Base-by-base conservation (phyloP, 2,113 vertebrate species). In the Mesocricetus auratus region DNA sequence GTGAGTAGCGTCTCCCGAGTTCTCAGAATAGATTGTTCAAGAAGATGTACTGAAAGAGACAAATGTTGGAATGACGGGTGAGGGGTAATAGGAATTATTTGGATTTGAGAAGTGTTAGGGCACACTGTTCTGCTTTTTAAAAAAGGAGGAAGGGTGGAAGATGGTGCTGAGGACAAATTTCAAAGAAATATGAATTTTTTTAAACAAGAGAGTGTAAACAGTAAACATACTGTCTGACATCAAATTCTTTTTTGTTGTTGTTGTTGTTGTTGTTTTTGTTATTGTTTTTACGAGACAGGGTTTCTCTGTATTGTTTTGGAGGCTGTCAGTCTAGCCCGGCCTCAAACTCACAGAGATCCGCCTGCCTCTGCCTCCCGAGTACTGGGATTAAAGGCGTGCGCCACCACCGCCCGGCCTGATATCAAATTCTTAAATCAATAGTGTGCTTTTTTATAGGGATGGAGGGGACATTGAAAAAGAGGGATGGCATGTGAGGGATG, bases 11-110 rank as follows among this genome's bases (percentile, higher is more conserved):
- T 58, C 89, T 92, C 89, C n/a, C 79, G 11, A 58, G 42, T 93
- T 93, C 91, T 95, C 58, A 36, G 39, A 64, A 50, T 78, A 82
- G 82, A 11, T 56, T 93, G 96, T 73, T 85, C 36, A 60, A 73
- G 68, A 95, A 79, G 82, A 87, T 6, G 6, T 31, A 24, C 64
- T 58, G 31, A 58, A 86, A 79, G 74, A 95, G 68, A 60, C 47
- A 68, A 39, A 12, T 50, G 21, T 86, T 95, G 87, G 47, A 78
- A 19, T 89, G 47, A 77, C 58, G 74, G 64, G 66, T 68, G 74
- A 73, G 56, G 56, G 62, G 4, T 45, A 50, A 58, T 17, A 75
- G 73, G 69, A 83, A 86, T 93, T 93, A 60, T 73, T 94, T 83
- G 73, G 24, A 90, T 94, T 93, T 91, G 39, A 94, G 79, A 47